Evolutionary conservation across 92 coral and sea anemone genomes (phyloP).

Genomic region (Parazoanthus darwini): DNA sequence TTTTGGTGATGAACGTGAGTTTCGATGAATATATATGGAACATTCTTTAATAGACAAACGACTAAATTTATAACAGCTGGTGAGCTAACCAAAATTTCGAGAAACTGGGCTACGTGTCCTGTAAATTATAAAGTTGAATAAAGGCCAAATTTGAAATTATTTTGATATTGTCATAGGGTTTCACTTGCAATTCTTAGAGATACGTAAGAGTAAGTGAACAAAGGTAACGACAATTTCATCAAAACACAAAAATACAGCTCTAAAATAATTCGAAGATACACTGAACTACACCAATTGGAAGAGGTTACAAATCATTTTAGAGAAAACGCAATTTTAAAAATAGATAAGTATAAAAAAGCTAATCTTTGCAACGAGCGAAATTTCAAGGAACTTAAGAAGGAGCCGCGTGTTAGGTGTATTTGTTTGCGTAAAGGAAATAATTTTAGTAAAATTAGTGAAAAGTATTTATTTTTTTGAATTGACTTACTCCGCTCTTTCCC

Average conservation of each 20-base stretch:
- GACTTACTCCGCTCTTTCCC: constrained; percentile 5
- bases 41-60: not conserved
- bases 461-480: not conserved
- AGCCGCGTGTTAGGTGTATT: not conserved
- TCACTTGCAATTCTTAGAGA: not conserved
- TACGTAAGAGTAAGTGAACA: not conserved
- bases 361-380: not conserved
- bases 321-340: not conserved
- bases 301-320: constrained; percentile 10
- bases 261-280: not conserved
- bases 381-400: not conserved
- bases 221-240: not conserved
- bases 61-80: too few species aligned
- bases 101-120: not conserved
- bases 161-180: not conserved
- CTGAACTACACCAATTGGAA: not conserved
- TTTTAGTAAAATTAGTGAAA: not conserved
- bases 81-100: not conserved
- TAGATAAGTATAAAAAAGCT: not conserved
- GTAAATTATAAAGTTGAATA: too few species aligned
- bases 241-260: not conserved
- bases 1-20: not conserved
- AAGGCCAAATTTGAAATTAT: too few species aligned
- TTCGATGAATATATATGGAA: not conserved
- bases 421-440: not conserved